Percentiles rank a stretch among this genome's conserved stretches.
Evolutionary conservation across 2,888 invertebrate species (phyloP).

Genomic region (Acronicta leporina): DNA sequence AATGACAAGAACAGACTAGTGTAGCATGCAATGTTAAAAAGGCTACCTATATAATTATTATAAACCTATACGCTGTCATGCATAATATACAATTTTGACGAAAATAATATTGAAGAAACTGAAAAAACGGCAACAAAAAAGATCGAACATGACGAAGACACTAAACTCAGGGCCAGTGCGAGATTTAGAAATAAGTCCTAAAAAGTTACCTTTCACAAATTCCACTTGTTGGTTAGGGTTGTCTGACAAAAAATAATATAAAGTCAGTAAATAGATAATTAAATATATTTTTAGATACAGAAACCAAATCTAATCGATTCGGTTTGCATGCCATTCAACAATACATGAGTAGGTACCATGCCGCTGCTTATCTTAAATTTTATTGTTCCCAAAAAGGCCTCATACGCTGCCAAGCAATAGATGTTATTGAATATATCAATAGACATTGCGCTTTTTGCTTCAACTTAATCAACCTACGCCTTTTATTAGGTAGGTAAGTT

Average conservation of each 20-base stretch:
- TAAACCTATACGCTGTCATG: no score
- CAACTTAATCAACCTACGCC: slow-evolving; percentile 24
- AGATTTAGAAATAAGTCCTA: neutral
- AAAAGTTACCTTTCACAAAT: slow-evolving; percentile 51
- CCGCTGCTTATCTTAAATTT: no score
- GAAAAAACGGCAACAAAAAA: slow-evolving; percentile 4
- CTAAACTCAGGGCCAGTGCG: slow-evolving; percentile 20
- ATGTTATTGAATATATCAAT: neutral
- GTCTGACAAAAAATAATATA: slow-evolving; percentile 54
- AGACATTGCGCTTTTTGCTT: slow-evolving; percentile 10
- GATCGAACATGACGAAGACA: slow-evolving; percentile 12
- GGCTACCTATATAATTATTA: no score
- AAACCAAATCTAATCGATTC: neutral
- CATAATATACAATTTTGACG: no score
- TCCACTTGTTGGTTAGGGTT: slow-evolving; percentile 68
- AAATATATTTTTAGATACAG: neutral
- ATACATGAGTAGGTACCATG: no score
- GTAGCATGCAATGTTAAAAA: no score
- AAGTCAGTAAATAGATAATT: neutral
- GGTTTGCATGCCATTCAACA: neutral
- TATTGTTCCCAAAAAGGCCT: no score
- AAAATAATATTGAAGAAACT: neutral
- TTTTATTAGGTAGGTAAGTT: slow-evolving; percentile 9
- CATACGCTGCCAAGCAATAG: no score
- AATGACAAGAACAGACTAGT: no score